Evolutionary conservation across 2,113 vertebrate species (phyloP), one percentile per base, ranked within the genome.

Genomic region (Tyto alba): DNA sequence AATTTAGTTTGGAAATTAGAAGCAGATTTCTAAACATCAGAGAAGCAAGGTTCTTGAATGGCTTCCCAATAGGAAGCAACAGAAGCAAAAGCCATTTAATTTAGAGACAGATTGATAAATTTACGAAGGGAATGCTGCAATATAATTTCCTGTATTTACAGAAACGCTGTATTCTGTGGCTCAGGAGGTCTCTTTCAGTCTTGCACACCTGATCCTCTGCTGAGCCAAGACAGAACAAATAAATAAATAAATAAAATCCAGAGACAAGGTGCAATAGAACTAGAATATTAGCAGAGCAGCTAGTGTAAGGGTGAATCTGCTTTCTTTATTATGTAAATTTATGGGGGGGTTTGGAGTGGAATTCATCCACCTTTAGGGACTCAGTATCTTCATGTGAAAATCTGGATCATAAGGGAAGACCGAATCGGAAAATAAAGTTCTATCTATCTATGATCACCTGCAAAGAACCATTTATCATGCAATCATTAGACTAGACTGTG

Each of bases 21-120:
- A 89, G 62, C 77, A 93, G 69, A 88, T 88, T 96, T 95, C 72
- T 72, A 91, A 91, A 87, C 32, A 86, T 53, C 68, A 75, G 48
- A 94, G 43, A 9, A 95, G 53, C 29, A 22, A 95, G 26, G 25
- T 66, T 89, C 53, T 96, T 93, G 88, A 96, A 91, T 47, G 20
- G 32, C 32, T 93, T 96, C 77, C 84, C 67, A 91, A 82, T 60
- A 89, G 62, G 71, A 93, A 91, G 59, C 36, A 89, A 93, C 4
- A 83, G n/a, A 34, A 89, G 29, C 48, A 94, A 96, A 93, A 91
- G 17, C 25, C 9, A 4, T 76, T 85, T 72, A n/a, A 57, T 84
- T 90, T 53, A 1, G 12, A 93, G 85, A 78, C 66, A 87, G 56
- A 72, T 0, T 64, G 38, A 82, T 85, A 95, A 92, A 93, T 69